Conservation (phyloP, 2,888 invertebrate species). For the Patella depressa region DNA sequence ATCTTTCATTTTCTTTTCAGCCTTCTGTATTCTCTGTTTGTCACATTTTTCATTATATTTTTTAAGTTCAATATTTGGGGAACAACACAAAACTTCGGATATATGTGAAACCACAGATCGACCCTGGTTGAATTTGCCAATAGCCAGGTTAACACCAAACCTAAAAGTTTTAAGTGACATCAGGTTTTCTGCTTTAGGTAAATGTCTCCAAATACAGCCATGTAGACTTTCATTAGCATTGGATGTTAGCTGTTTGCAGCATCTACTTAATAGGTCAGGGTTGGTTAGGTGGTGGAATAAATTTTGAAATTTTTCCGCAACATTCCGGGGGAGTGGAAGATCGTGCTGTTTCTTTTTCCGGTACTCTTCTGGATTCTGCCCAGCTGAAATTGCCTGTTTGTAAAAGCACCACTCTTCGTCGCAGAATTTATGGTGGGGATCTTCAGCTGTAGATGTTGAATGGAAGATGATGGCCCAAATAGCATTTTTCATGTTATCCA, state of each 20-base stretch:
- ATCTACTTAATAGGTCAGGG: background rate
- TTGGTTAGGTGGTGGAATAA: background rate
- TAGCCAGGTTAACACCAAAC: background rate
- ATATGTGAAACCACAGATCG: background rate
- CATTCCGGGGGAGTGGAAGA: background rate
- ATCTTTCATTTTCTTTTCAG: background rate
- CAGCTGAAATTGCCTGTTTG: background rate
- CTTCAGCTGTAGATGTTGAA: background rate
- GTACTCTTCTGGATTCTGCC: background rate
- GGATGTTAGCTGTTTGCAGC: background rate
- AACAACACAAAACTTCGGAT: background rate
- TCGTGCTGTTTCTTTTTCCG: background rate
- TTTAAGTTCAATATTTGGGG: too few relatives aligned
- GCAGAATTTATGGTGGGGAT: background rate
- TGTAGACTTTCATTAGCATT: background rate
- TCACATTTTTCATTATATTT: background rate
- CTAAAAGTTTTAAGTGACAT: background rate
- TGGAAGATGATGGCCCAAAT: background rate
- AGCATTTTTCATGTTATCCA: background rate
- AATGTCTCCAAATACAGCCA: too few relatives aligned
- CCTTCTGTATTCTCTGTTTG: background rate
- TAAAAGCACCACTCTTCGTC: background rate
- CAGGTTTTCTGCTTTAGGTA: background rate
- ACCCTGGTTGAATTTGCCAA: background rate
- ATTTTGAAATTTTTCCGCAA: background rate